These are phyloP conservation scores for Lucinisca nassula DNA, from an alignment of 2,888 invertebrate species.

Conservation along the genomic window DNA sequence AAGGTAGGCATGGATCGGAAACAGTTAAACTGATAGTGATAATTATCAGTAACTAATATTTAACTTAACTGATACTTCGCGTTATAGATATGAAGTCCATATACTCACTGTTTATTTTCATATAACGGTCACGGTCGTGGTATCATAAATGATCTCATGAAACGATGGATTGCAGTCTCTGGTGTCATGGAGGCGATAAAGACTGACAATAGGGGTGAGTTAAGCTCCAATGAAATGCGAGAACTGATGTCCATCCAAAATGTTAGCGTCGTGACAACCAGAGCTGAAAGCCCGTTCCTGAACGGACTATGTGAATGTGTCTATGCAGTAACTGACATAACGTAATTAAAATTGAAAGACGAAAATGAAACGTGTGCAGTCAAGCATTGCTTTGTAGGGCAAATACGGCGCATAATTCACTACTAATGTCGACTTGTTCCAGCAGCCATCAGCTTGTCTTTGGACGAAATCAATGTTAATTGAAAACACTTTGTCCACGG, in stretches of 20 bases:
- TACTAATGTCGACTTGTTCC: background rate
- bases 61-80: background rate
- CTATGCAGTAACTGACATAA: conserved; percentile 21
- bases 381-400: background rate
- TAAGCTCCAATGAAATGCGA: background rate
- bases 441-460: background rate
- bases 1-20: background rate
- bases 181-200: background rate
- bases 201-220: background rate
- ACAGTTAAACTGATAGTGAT: background rate
- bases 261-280: background rate
- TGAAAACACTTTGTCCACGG: no score
- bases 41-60: no score
- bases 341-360: conserved; percentile 29
- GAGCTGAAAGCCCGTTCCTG: background rate
- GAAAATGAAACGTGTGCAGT: background rate
- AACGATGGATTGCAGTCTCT: background rate
- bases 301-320: conserved; percentile 1
- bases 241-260: background rate
- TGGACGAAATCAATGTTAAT: background rate
- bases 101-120: background rate
- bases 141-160: background rate
- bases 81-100: background rate
- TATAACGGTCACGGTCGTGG: background rate
- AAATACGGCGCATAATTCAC: background rate